phyloP scores from a whole-genome alignment of 2,888 invertebrate species.

The Empis stercorea region DNA sequence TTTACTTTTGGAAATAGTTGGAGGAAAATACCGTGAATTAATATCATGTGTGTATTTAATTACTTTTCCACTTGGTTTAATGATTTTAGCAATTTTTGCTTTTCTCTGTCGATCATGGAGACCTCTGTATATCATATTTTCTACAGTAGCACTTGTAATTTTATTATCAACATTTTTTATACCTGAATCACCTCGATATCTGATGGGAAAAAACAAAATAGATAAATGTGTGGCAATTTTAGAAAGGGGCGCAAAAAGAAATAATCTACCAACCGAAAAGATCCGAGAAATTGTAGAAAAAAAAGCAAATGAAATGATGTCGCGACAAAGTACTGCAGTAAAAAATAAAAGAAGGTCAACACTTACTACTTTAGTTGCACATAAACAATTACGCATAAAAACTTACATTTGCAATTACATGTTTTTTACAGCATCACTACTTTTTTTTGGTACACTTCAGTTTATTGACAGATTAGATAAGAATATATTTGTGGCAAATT shows the following conservation, averaged over 20 bases:
- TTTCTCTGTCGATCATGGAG: conserved; percentile 44
- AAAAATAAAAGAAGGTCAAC: no score
- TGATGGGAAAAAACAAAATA: conserved; percentile 48
- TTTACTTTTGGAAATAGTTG: conserved; percentile 48
- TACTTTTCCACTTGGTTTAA: conserved; percentile 46
- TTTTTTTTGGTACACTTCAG: conserved; percentile 76
- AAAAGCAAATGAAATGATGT: conserved; percentile 38
- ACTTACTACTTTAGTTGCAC: no score
- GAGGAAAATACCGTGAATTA: conserved; percentile 36
- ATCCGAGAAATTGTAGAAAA: conserved; percentile 31
- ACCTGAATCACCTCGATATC: conserved; percentile 67
- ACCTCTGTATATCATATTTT: conserved; percentile 46
- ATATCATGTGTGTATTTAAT: conserved; percentile 46
- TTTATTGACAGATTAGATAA: conserved; percentile 67
- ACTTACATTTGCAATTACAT: conserved; percentile 19
- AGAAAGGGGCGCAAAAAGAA: conserved; percentile 44
- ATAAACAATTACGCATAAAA: no score
- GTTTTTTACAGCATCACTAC: conserved; percentile 56
- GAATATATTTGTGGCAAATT: conserved; percentile 65
- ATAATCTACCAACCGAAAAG: conserved; percentile 37
- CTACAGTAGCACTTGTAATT: conserved; percentile 42
- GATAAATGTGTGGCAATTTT: conserved; percentile 46
- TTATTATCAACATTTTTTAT: conserved; percentile 54
- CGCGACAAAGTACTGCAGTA: neutral
- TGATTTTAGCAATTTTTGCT: conserved; percentile 35